Conservation (phyloP, 2,113 vertebrate species). For the Amia ocellicauda region DNA sequence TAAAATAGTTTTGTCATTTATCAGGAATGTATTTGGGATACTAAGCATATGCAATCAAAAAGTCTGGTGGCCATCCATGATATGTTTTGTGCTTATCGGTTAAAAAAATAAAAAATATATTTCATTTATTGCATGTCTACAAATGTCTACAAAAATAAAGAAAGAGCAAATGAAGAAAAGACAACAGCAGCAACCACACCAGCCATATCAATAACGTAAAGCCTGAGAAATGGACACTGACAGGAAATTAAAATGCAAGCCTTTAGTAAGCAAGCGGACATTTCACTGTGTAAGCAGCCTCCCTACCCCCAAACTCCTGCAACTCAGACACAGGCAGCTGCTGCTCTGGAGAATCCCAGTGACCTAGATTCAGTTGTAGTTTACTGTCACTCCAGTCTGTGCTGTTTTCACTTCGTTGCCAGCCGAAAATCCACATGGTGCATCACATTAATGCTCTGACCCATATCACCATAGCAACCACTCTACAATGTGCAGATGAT, state of each 20-base stretch:
- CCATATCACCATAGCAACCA: conserved; percentile 81
- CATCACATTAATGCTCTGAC: conserved; percentile 72
- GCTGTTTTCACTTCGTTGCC: conserved; percentile 45
- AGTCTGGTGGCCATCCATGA: neutral
- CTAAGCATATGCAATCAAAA: too few relatives aligned
- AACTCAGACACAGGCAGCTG: conserved; percentile 53
- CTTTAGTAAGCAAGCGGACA: conserved; percentile 1
- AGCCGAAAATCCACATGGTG: conserved; percentile 60
- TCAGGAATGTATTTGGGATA: too few relatives aligned
- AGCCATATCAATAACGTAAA: neutral
- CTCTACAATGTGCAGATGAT: conserved; percentile 40
- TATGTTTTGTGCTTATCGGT: neutral
- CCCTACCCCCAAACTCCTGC: conserved; percentile 23
- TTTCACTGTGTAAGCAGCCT: conserved; percentile 18
- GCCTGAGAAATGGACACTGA: neutral
- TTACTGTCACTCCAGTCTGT: conserved; percentile 59
- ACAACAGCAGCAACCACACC: neutral
- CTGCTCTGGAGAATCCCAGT: conserved; percentile 70
- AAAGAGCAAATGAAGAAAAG: neutral
- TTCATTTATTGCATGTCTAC: neutral
- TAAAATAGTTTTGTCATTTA: too few relatives aligned
- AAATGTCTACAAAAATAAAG: neutral
- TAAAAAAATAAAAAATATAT: neutral
- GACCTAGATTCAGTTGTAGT: conserved; percentile 81
- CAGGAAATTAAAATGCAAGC: conserved; percentile 10